Conservation (phyloP, 2,888 invertebrate species). For the Orthosia gothica region DNA sequence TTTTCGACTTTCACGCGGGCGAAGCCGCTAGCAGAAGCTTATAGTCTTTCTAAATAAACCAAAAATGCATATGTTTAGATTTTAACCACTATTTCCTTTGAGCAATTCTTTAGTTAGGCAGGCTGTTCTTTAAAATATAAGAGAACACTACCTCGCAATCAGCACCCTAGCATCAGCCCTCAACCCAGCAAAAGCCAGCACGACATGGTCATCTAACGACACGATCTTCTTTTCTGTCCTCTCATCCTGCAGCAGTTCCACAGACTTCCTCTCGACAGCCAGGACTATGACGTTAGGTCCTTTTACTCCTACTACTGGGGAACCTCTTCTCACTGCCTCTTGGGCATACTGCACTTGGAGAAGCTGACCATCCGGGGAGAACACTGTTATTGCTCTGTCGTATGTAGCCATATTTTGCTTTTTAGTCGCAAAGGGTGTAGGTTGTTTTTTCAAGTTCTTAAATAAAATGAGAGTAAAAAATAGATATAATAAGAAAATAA, state of each 20-base stretch:
- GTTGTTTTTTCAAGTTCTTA: not conserved
- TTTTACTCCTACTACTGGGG: conserved; percentile 96
- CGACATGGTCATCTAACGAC: conserved; percentile 98
- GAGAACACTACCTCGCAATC: conserved; percentile 91
- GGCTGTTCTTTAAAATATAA: not conserved
- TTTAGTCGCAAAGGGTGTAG: not conserved
- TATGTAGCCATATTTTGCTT: conserved; percentile 92
- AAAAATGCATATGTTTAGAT: no score
- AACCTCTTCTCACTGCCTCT: conserved; percentile 98
- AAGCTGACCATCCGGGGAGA: conserved; percentile 99
- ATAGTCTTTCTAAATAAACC: no score
- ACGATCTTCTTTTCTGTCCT: conserved; percentile 99
- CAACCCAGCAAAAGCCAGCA: conserved; percentile 98
- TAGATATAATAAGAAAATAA: not conserved
- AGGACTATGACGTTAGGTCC: conserved; percentile 98
- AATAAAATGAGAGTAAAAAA: conserved; percentile 5
- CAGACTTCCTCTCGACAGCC: conserved; percentile 99
- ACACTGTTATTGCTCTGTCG: conserved; percentile 99
- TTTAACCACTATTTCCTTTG: no score
- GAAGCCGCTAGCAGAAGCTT: no score
- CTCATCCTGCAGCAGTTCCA: conserved; percentile 98
- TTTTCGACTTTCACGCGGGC: no score
- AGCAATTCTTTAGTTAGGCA: no score
- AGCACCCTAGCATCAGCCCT: conserved; percentile 99
- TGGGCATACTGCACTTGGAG: conserved; percentile 99